Conservation (phyloP, 2,797 vertebrate genomes). For the Mormyrops boulengeri region DNA sequence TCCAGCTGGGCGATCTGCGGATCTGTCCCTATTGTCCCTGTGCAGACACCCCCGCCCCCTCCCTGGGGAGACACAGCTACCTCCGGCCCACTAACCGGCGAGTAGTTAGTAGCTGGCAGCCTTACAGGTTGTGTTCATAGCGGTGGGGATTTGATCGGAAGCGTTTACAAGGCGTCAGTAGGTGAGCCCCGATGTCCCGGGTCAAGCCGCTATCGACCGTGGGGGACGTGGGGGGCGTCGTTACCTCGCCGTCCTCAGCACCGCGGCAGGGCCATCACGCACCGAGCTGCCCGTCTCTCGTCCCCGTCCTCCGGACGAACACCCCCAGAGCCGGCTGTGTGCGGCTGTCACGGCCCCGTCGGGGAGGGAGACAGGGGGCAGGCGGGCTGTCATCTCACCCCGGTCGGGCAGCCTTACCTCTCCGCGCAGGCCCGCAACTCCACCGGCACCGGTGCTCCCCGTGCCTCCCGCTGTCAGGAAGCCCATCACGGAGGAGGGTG, state of each 20-base stretch:
- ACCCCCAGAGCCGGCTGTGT: background rate
- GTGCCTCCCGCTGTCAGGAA: conserved; percentile 59
- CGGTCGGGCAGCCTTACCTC: conserved; percentile 56
- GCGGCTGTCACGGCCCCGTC: background rate
- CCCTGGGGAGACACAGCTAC: background rate
- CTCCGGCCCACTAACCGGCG: background rate
- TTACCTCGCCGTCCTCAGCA: background rate
- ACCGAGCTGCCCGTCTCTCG: background rate
- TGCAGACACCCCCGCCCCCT: background rate
- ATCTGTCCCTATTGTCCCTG: background rate
- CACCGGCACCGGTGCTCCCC: conserved; percentile 48
- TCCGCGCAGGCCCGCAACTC: conserved; percentile 58
- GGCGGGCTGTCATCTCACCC: conserved; percentile 2
- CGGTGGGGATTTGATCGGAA: background rate
- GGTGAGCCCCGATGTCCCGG: background rate
- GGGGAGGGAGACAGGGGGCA: background rate
- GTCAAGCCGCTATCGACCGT: background rate
- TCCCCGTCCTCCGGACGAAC: background rate
- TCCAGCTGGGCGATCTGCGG: background rate
- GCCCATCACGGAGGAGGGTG: conserved; percentile 61
- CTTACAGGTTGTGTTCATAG: background rate
- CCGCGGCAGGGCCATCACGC: background rate
- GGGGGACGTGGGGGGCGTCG: background rate
- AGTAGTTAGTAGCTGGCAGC: background rate
- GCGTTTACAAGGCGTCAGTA: background rate